phyloP scores from a whole-genome alignment of 2,797 vertebrate species.

The Anabacerthia variegaticeps region DNA sequence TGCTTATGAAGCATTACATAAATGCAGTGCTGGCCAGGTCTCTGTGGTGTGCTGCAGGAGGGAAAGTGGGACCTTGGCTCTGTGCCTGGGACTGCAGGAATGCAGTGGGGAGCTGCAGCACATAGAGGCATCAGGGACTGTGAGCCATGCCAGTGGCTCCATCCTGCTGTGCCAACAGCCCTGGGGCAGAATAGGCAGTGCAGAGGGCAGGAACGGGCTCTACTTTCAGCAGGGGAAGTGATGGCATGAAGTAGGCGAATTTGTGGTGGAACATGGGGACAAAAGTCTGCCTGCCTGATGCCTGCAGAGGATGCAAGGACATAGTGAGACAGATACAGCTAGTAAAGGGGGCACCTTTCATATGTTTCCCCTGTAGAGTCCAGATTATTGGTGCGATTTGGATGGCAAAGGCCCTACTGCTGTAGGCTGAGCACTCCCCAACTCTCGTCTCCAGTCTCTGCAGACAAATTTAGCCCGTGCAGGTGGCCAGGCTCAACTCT shows the following conservation, averaged over 20 bases:
- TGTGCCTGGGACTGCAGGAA: background rate
- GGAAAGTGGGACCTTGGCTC: background rate
- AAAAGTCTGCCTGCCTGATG: background rate
- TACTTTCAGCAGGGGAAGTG: background rate
- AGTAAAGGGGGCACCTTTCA: background rate
- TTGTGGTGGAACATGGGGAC: background rate
- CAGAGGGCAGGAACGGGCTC: background rate
- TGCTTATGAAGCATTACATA: background rate
- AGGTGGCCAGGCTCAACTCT: rapidly evolving
- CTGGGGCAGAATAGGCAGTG: rapidly evolving
- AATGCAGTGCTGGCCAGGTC: background rate
- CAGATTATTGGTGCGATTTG: background rate
- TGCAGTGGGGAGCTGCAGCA: background rate
- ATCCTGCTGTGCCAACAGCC: background rate
- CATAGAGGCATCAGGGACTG: background rate
- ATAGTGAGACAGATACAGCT: background rate
- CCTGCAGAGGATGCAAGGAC: background rate
- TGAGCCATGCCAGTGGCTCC: background rate
- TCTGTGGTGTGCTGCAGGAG: background rate
- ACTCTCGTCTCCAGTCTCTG: background rate
- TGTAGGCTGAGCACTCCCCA: background rate
- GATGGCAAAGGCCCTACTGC: background rate
- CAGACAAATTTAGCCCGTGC: background rate
- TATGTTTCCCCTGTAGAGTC: background rate
- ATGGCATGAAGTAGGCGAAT: background rate